These are phyloP conservation scores for Andrena dorsata DNA, from an alignment of 2,888 invertebrate species.

Conservation along the genomic window DNA sequence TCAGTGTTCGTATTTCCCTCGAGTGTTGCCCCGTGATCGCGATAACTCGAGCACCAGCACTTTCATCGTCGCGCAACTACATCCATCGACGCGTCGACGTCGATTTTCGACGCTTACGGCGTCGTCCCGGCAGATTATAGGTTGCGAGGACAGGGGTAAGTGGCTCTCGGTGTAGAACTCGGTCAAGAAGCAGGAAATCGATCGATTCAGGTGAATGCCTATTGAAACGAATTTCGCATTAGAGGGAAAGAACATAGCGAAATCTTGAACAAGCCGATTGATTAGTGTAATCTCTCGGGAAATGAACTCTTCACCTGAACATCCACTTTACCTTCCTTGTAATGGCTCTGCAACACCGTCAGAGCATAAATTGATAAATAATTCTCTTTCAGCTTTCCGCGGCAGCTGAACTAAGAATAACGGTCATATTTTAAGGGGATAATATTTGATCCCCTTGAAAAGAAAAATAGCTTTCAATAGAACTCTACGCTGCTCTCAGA, in stretches of 20 bases:
- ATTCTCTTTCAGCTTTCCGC: too few species aligned
- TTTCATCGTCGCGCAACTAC: constrained; percentile 56
- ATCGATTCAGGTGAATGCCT: constrained; percentile 4
- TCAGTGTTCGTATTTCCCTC: constrained; percentile 74
- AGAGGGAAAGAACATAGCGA: not conserved
- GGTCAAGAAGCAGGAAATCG: constrained; percentile 24
- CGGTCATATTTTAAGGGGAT: too few species aligned
- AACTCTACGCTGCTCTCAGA: too few species aligned
- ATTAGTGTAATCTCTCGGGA: not conserved
- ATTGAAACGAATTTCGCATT: not conserved
- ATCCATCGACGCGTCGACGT: constrained; percentile 37
- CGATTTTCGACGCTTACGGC: constrained; percentile 57
- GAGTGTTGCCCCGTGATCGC: constrained; percentile 73
- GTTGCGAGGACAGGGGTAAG: not conserved
- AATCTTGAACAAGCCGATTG: not conserved
- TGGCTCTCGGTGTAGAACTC: constrained; percentile 27
- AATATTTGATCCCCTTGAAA: too few species aligned
- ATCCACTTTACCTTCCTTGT: not conserved
- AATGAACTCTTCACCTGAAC: not conserved
- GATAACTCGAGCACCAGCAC: constrained; percentile 73
- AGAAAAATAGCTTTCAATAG: too few species aligned
- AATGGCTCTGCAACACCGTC: not conserved
- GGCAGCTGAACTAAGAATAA: too few species aligned
- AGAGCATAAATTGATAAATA: not conserved
- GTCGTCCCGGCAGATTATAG: constrained; percentile 22